Base-by-base conservation (phyloP, 2,888 invertebrate species). In the Pediacus dermestoides region DNA sequence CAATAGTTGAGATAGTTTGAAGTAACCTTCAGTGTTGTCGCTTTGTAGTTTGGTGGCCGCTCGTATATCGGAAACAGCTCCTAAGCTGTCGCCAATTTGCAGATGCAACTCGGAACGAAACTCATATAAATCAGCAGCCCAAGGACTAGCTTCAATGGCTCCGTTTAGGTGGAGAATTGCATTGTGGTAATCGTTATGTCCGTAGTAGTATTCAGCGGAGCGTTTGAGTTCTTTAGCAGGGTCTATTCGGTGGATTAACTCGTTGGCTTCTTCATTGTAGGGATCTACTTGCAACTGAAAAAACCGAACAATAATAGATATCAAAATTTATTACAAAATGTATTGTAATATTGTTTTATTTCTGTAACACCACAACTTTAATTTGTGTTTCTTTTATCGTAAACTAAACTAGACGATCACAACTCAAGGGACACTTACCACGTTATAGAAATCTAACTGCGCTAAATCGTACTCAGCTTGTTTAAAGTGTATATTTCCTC, bases 41-140 rank as follows among this genome's bases (percentile, higher is more conserved):
- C 88, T 82, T 42, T 86, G 81, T 41, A 99, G 75, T 55, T 94
- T 90, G 39, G 94, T 92, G 23, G 92, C 86, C 0, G 90, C 83
- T 25, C 89, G 76, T 57, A 97, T 79, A 70, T 99, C 99, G 12
- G 85, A 81, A 48, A 96, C 88, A 9, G 97, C 97, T 23, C 88
- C 82, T 60, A 84, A 76, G 22, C 84, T 73, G 67, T 96, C 91
- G 37, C 87, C 85, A 54, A 73, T 65, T 8, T 77, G 80, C 46
- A 89, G 80, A 61, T 91, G 85, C 63, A 89, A 85, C 59, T 93
- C 85, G 0, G 95, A 88, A 21, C 99, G 72, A 26, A 89, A 76
- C 67, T 94, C 87, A 15, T 95, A 76, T 31, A 96, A 74, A 13
- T 77, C 72, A 1, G 86, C 75, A 27, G 92, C 81, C 96, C 96